Conservation (phyloP, 2,888 invertebrate genomes). For the Megaustenia siamemsis region DNA sequence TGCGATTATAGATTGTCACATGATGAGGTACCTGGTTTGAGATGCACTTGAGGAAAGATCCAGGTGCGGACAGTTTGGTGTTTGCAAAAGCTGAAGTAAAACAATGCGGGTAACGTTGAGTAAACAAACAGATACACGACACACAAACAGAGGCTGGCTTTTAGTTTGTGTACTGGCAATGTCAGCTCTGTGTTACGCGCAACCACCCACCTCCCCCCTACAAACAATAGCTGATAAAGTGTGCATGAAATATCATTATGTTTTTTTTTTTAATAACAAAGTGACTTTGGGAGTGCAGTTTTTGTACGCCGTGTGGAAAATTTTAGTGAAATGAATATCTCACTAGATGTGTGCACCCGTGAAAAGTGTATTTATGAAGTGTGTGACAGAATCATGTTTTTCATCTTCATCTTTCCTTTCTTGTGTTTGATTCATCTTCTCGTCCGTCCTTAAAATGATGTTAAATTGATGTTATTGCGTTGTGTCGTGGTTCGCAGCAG, state of each 20-base stretch:
- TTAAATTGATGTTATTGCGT: too few species aligned
- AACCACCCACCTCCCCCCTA: not conserved
- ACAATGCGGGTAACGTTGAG: not conserved
- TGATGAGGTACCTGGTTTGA: not conserved
- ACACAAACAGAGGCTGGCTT: not conserved
- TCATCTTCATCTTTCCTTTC: too few species aligned
- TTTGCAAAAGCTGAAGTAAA: not conserved
- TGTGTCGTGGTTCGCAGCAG: too few species aligned
- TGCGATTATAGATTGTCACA: constrained; percentile 15
- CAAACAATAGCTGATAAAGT: not conserved
- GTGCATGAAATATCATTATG: not conserved
- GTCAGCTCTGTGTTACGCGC: not conserved
- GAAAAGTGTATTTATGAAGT: too few species aligned
- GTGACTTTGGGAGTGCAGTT: not conserved
- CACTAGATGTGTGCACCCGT: not conserved
- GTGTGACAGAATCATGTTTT: too few species aligned
- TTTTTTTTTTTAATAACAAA: not conserved
- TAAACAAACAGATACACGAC: not conserved
- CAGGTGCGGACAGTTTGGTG: constrained; percentile 2
- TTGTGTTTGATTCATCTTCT: too few species aligned
- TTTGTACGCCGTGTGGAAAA: not conserved
- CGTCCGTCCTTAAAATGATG: too few species aligned
- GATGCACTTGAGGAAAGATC: not conserved
- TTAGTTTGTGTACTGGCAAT: not conserved
- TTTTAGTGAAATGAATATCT: not conserved